phyloP scores from a whole-genome alignment of 2,113 vertebrate species.

The Tetrao urogallus region DNA sequence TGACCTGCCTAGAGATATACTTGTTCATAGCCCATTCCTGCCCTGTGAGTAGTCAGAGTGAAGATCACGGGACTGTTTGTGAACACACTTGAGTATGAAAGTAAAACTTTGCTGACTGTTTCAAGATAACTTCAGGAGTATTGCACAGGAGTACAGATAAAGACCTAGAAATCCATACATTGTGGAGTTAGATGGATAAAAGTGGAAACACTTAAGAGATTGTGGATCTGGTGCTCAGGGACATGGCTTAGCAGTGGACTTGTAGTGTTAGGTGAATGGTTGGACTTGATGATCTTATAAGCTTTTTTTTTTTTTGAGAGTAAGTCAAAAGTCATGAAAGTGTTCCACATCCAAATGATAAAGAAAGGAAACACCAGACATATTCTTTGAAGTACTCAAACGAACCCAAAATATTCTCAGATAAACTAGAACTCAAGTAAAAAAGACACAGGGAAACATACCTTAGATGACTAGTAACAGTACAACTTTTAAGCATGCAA shows the following conservation, averaged over 20 bases:
- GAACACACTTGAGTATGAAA: not conserved
- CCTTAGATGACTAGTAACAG: not conserved
- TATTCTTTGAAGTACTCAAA: not conserved
- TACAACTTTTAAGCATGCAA: constrained; percentile 12
- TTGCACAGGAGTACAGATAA: not conserved
- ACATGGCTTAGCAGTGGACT: not conserved
- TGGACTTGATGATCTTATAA: not conserved
- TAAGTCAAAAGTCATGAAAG: not conserved
- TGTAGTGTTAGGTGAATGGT: not conserved
- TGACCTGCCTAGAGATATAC: not conserved
- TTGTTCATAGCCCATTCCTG: not conserved
- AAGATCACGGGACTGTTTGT: not conserved
- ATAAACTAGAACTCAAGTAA: not conserved
- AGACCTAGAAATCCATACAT: not conserved
- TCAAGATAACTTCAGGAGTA: not conserved
- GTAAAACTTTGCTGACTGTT: not conserved
- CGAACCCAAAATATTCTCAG: not conserved
- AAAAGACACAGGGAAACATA: not conserved
- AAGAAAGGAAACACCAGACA: not conserved
- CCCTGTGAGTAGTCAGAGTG: not conserved
- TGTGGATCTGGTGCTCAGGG: not conserved
- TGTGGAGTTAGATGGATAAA: not conserved
- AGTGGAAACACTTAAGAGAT: not conserved
- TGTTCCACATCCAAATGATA: not conserved
- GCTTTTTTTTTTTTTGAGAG: not conserved